Base-by-base conservation (phyloP, 2,797 vertebrate species). In the Paedocypris micromegethes region DNA sequence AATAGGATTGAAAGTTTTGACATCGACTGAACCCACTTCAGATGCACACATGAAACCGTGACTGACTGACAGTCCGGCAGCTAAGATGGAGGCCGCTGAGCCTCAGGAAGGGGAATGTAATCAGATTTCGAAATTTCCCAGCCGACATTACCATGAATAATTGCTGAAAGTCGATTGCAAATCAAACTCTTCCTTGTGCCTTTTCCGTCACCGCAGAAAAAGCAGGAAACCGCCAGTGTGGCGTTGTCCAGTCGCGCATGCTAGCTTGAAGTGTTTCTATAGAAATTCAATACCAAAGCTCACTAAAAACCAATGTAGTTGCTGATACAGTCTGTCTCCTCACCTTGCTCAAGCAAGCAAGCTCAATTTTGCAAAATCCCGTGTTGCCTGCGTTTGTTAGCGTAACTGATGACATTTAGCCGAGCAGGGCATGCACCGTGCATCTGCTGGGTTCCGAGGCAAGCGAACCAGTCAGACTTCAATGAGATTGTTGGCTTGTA, bases 1-100 rank as follows among this genome's bases (percentile, higher is more conserved):
- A 78, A 68, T 70, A 67, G 62, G 71, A 75, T 73, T 60, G 58
- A 73, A 73, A 75, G 64, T 74, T 75, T 62, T 76, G 78, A 77
- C 78, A 72, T 74, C 40, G 58, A 70, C 61, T 69, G 70, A 76
- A 77, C 75, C 63, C 60, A 56, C 62, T 74, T 72, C 70, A 73
- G 47, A 73, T 70, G 58, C 63, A 58, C 63, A 64, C 51, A 67
- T 70, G 69, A 59, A 68, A 63, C 58, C 66, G 66, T 77, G 70
- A 75, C 70, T 79, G 77, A 76, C 64, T 61, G 72, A 59, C 63
- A 64, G 66, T 61, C 58, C 37, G 49, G 45, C 6, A 9, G 2
- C 63, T 48, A 45, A 47, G 64, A 67, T 53, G 58, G 40, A 53
- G 55, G 45, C 41, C 56, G 47, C 42, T 69, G 41, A 23, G 23